These are phyloP conservation scores for Clupea harengus DNA, from an alignment of 2,113 vertebrate species.

Conservation along the genomic window DNA sequence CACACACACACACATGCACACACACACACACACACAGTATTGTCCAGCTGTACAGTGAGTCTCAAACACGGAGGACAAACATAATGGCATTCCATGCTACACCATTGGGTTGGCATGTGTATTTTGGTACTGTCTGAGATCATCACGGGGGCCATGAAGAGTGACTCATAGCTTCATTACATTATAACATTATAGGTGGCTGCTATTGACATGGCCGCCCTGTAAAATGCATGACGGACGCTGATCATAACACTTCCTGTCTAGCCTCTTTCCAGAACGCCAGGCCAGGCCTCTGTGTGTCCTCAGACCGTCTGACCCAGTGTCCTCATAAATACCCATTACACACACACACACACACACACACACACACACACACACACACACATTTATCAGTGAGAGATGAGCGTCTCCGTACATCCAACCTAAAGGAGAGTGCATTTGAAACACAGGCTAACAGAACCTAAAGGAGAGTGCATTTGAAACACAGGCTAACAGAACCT, in stretches of 20 bases:
- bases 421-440: background rate
- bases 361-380: no score
- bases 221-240: background rate
- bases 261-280: background rate
- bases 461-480: background rate
- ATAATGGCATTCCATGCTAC: background rate
- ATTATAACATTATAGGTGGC: background rate
- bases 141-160: background rate
- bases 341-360: no score
- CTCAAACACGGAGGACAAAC: background rate
- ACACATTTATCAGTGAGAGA: background rate
- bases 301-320: background rate
- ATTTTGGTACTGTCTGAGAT: background rate
- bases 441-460: background rate
- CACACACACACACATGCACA: slow-evolving; percentile 16
- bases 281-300: background rate
- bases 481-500: background rate
- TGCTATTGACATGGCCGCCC: background rate
- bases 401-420: background rate
- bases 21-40: background rate
- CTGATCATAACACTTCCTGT: background rate
- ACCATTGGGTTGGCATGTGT: background rate
- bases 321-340: background rate
- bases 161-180: background rate
- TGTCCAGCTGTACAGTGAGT: background rate